Base-by-base conservation (phyloP, 2,113 vertebrate genomes). In the Elachura formosa region DNA sequence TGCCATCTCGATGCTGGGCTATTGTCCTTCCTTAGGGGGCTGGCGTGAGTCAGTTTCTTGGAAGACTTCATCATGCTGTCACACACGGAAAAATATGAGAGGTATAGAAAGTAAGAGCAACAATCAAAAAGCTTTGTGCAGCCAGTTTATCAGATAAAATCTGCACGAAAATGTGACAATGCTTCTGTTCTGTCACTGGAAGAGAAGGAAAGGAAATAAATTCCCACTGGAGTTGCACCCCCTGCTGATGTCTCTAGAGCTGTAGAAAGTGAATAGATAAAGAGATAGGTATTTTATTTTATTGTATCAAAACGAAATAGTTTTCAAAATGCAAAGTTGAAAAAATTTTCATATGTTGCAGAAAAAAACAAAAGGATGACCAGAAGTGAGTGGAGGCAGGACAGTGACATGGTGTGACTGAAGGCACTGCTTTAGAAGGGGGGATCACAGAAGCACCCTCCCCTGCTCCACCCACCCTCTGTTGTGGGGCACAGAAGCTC, bases 331-430 rank as follows among this genome's bases (percentile, higher is more conserved):
- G 15, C 4, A 54, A 69, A 89, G 14, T 21, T 1, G 2, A 62
- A 28, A 41, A 69, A 54, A 17, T 67, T 1, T 1, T 81, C 26
- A 46, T 31, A 40, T n/a, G 24, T 41, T 45, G 21, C 6, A 11
- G 6, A 26, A 45, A 52, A 61, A 5, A n/a, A 41, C 7, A 36
- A 2, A 13, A 29, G 6, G n/a, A 34, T 5, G 9, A 26, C 6
- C 15, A 61, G 45, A 33, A 78, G 11, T 3, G 40, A 58, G 19
- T 1, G 0, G 23, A 33, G 40, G 24, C 58, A 68, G 45, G 43
- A 36, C 0, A 2, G 9, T 45, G 69, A 26, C 8, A 2, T 3
- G 7, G n/a, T 49, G 43, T 46, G 81, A 79, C 17, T 1, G 2
- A 78, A 93, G n/a, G 38, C 41, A 43, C 21, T 0, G 2, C 26